A percentile compares a stretch with the other conserved stretches of the same genome.
Conservation (phyloP, 2,797 vertebrate genomes). For the Myotis myotis region DNA sequence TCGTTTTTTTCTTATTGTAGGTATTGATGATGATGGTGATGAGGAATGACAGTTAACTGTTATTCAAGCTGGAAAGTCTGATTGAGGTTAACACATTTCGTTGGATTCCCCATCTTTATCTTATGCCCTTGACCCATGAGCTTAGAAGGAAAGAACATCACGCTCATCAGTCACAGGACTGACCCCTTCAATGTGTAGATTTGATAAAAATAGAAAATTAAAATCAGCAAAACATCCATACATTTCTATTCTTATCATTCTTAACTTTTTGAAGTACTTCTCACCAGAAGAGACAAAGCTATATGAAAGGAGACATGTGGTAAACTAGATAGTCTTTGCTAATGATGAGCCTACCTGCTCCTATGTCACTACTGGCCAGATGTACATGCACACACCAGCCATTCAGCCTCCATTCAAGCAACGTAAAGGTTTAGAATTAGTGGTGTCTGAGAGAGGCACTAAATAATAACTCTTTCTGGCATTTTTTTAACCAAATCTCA, state of each 20-base stretch:
- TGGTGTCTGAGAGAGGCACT: background rate
- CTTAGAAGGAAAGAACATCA: background rate
- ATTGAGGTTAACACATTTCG: background rate
- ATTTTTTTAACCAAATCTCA: background rate
- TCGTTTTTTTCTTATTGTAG: background rate
- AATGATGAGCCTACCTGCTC: fast-evolving
- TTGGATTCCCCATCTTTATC: background rate
- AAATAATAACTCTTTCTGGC: background rate
- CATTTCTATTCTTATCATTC: background rate
- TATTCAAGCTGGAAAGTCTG: background rate
- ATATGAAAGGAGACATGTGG: background rate
- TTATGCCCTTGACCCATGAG: background rate
- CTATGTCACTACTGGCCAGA: background rate
- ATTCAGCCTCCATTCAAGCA: background rate
- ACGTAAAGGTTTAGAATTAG: background rate
- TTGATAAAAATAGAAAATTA: background rate
- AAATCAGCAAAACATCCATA: background rate
- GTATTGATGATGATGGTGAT: background rate
- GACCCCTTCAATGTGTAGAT: background rate
- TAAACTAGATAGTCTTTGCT: background rate
- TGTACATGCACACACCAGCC: fast-evolving
- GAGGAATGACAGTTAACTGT: background rate
- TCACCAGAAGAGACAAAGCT: background rate
- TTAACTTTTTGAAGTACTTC: background rate
- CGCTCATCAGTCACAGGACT: background rate